Conservation (phyloP, 1,140 invertebrate species). For the Daktulosphaira vitifoliae region DNA sequence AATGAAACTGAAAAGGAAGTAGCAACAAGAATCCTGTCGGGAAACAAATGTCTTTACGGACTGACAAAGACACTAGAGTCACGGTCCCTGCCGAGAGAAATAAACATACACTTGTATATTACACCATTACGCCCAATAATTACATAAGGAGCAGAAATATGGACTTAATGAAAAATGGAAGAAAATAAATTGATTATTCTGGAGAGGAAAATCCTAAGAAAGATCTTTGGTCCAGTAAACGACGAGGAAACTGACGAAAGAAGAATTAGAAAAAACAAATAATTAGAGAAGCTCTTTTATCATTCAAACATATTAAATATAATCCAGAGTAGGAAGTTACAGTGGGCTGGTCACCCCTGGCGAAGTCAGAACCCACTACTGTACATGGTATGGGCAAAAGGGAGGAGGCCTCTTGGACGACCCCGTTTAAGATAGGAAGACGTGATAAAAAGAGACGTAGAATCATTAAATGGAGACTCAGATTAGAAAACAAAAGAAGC, state of each 20-base stretch:
- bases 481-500: no score
- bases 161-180: neutral
- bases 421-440: no score
- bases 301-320: neutral
- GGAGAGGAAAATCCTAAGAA: conserved; percentile 10
- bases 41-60: neutral
- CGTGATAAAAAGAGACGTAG: no score
- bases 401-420: no score
- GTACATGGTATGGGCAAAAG: no score
- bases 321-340: neutral
- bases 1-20: neutral
- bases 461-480: no score
- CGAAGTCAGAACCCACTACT: neutral
- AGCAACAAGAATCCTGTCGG: neutral
- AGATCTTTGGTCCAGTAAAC: neutral
- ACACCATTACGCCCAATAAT: neutral
- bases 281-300: neutral
- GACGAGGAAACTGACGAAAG: neutral
- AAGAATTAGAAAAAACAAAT: neutral
- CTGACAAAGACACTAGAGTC: neutral
- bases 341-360: neutral
- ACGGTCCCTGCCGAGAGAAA: no score
- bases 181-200: neutral
- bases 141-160: neutral
- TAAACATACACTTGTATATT: neutral